Conservation (phyloP, 2,888 invertebrate species). For the Hirtodrosophila confusa region DNA sequence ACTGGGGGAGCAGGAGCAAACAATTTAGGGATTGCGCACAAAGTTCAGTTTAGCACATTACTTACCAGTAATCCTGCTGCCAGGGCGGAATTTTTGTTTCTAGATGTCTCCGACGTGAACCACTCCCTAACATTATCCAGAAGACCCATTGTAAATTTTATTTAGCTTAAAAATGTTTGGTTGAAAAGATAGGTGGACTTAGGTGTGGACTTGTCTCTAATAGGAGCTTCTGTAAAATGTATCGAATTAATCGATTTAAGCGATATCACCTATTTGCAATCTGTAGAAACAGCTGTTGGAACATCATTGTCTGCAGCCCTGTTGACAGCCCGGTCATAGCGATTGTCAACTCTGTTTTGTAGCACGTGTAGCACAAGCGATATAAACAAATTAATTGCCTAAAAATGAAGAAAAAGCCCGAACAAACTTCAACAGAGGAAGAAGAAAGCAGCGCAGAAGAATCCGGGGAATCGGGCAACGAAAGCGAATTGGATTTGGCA, state of each 20-base stretch:
- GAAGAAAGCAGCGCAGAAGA: constrained; percentile 28
- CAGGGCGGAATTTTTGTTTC: constrained; percentile 94
- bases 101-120: constrained; percentile 93
- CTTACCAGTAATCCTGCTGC: constrained; percentile 94
- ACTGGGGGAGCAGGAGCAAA: constrained; percentile 85
- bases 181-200: constrained; percentile 18
- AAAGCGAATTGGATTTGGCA: constrained; percentile 50
- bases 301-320: background rate
- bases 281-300: constrained; percentile 15
- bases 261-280: background rate
- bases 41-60: constrained; percentile 34
- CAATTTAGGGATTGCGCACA: constrained; percentile 20
- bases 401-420: constrained; percentile 58
- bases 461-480: constrained; percentile 32
- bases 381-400: constrained; percentile 39
- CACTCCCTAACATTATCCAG: constrained; percentile 91
- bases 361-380: constrained; percentile 39
- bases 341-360: constrained; percentile 14
- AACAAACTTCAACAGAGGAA: constrained; percentile 24
- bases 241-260: constrained; percentile 1
- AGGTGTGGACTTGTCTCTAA: constrained; percentile 12
- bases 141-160: constrained; percentile 85
- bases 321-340: background rate
- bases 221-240: constrained; percentile 16
- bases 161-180: constrained; percentile 22